Percentiles rank a stretch among this genome's conserved stretches.
Evolutionary conservation across 2,888 invertebrate species (phyloP).

Genomic region (Agriopis leucophaearia): DNA sequence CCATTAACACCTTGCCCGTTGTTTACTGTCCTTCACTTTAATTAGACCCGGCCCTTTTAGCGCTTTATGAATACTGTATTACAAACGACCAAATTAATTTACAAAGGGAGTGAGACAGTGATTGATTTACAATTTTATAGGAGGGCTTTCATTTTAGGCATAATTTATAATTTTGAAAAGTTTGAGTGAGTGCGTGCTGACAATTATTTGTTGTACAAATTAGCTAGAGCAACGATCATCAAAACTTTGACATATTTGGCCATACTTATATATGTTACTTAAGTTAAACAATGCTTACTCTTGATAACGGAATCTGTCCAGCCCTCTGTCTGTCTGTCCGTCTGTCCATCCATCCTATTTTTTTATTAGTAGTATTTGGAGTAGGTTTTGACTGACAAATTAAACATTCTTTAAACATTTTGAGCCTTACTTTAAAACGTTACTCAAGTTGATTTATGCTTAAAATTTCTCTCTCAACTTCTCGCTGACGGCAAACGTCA

Average conservation of each 20-base stretch:
- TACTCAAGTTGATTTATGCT: too few species aligned
- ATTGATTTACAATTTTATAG: constrained; percentile 33
- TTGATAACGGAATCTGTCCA: too few species aligned
- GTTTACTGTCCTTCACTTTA: constrained; percentile 49
- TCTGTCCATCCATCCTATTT: too few species aligned
- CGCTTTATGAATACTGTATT: constrained; percentile 50
- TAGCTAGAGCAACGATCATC: background rate
- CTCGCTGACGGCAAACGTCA: too few species aligned
- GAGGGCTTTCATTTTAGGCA: constrained; percentile 11
- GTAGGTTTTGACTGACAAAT: too few species aligned
- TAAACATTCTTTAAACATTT: too few species aligned
- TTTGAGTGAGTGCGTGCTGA: background rate
- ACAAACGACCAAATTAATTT: constrained; percentile 37
- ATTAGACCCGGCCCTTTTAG: constrained; percentile 47
- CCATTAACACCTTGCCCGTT: constrained; percentile 38
- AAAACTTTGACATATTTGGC: background rate
- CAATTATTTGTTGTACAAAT: background rate
- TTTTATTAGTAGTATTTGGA: too few species aligned
- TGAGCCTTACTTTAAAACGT: too few species aligned
- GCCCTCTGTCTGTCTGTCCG: too few species aligned
- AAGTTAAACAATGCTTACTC: too few species aligned
- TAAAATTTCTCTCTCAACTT: too few species aligned
- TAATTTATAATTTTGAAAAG: constrained; percentile 7
- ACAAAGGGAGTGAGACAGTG: constrained; percentile 24
- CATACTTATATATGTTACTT: too few species aligned